Evolutionary conservation across 2,797 vertebrate species (phyloP), one percentile per base, ranked within the genome.

Genomic region (Anguilla obscura): DNA sequence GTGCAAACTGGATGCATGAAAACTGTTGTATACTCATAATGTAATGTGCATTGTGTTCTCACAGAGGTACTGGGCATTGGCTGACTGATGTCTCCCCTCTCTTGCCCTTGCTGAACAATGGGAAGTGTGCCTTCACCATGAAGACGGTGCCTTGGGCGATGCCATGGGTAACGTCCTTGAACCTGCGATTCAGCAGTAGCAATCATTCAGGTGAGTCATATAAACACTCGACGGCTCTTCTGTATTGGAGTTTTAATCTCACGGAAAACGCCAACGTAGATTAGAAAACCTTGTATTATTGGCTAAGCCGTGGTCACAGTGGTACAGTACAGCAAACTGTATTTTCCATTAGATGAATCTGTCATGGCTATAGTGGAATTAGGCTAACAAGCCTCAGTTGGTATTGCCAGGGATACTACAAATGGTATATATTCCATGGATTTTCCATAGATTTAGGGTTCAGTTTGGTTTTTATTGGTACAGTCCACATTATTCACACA

Each of bases 111-210:
- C 91, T 97, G 93, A 93, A 95, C 90, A 50, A 86, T 63, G 86
- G 79, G 60, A 94, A 1, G 14, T 97, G 96, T 84, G 92, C 90
- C 56, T 92, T 97, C 86, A 96, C 93, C 45, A 96, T 97, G 95
- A 96, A 96, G 94, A 95, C 96, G 0, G 93, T 86, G 12, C 93
- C 96, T 0, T 97, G 96, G 96, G 96, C 96, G 0, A 96, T 93
- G 95, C 96, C 95, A 0, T 97, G 96, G 96, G 63, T 96, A 18
- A 90, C 89, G 18, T 95, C 96, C 79, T 95, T 97, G 86, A 96
- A 94, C 90, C 94, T 97, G 88, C 94, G 96, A 36, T 96, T 97
- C 91, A 95, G 93, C 30, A 27, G 86, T 86, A 85, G 87, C 89
- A 94, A 94, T 79, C 90, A 90, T 56, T 92, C 93, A 7, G 93